phyloP scores from a whole-genome alignment of 2,888 invertebrate species.

The Invenusta paracnida region DNA sequence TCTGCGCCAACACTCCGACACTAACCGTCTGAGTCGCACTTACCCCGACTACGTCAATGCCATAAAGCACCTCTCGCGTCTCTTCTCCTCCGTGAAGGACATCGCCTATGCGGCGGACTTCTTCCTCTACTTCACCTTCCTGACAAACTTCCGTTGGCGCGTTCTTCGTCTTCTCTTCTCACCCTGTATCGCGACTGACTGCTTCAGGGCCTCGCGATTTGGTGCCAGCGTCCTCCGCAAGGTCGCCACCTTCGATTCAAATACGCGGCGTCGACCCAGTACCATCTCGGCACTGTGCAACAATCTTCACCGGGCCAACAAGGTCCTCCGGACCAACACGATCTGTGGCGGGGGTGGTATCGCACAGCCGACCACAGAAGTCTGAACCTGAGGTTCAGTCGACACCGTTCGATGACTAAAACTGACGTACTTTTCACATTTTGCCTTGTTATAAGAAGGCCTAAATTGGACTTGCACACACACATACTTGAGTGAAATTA shows the following conservation, averaged over 20 bases:
- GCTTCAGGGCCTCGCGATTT: not conserved
- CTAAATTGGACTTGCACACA: no score
- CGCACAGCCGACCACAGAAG: no score
- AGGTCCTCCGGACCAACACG: no score
- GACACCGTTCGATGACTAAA: no score
- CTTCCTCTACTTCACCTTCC: slow-evolving; percentile 42
- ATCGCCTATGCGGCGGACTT: slow-evolving; percentile 41
- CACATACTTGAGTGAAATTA: no score
- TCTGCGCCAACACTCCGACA: slow-evolving; percentile 35
- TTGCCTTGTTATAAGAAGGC: no score
- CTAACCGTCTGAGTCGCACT: not conserved
- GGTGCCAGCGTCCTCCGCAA: not conserved
- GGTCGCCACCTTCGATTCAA: not conserved
- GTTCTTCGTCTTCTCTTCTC: slow-evolving; percentile 38
- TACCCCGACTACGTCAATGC: slow-evolving; percentile 27
- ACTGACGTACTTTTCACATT: no score
- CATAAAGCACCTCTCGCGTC: slow-evolving; percentile 40
- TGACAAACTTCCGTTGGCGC: slow-evolving; percentile 40
- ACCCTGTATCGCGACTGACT: not conserved
- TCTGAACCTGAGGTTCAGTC: no score
- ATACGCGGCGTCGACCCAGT: not conserved
- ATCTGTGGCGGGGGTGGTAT: no score
- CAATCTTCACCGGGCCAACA: not conserved
- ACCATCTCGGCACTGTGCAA: not conserved
- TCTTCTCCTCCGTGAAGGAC: slow-evolving; percentile 44